phyloP scores from a whole-genome alignment of 2,113 vertebrate species.

The Myrmophylax atrothorax region DNA sequence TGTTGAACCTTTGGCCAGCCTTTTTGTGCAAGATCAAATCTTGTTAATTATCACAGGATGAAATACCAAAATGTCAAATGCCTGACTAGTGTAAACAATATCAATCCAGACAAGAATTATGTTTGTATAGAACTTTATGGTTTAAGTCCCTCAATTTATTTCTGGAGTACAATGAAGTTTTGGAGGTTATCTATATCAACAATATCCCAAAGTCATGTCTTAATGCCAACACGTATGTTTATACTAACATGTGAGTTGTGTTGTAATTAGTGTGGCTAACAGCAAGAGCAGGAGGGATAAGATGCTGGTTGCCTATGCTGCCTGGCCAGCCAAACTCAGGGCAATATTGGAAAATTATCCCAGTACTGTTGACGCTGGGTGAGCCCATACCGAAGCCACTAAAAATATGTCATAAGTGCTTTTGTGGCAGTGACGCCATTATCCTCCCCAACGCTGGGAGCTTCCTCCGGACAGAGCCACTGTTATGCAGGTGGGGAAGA shows the following conservation, averaged over 20 bases:
- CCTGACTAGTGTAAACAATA: neutral
- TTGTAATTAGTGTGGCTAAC: neutral
- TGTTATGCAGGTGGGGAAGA: neutral
- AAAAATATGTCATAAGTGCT: neutral
- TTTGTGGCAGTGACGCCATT: neutral
- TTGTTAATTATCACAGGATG: slow-evolving; percentile 11
- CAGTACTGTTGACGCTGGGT: neutral
- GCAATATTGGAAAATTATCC: neutral
- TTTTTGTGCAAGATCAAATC: neutral
- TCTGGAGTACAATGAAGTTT: neutral
- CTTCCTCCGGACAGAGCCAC: neutral
- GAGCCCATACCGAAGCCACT: neutral
- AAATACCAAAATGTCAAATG: neutral
- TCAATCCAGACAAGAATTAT: neutral
- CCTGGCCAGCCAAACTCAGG: neutral
- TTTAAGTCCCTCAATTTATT: neutral
- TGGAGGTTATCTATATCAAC: neutral
- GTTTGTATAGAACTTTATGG: neutral
- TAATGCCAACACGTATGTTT: neutral
- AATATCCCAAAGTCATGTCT: neutral
- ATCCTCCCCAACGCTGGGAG: neutral
- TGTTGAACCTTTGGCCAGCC: neutral
- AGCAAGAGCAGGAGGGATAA: neutral
- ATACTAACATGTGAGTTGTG: neutral
- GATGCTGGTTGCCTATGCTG: neutral